Evolutionary conservation across 2,113 vertebrate genomes (phyloP), one percentile per base, ranked within the genome.

Genomic region (Lota lota): DNA sequence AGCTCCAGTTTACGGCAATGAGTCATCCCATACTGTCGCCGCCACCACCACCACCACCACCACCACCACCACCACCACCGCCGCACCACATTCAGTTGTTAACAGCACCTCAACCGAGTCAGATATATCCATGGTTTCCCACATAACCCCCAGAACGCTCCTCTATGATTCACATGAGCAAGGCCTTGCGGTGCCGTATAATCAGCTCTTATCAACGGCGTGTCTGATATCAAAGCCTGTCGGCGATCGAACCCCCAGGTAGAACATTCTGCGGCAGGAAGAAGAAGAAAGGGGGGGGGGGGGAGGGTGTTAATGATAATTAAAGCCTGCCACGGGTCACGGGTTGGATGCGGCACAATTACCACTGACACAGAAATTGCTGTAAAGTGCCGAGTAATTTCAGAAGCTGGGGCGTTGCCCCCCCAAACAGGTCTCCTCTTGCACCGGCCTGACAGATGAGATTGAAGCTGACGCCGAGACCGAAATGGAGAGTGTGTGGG

Each of bases 351-450:
- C 79, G 77, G 77, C 79, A 83, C 75, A 64, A 87, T 90, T 85
- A 89, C 82, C 78, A 88, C 87, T 91, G 91, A 92, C 89, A 91
- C 79, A 84, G 86, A 91, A 93, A 93, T 93, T 93, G 88, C 90
- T 79, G 83, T 72, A 70, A 82, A 87, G 83, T 75, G 74, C 67
- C 75, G 76, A 90, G 91, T 90, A 92, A 92, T 92, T 93, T 91
- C 82, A 91, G 86, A 87, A 68, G 82, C 77, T 80, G 40, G 72
- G 79, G 85, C 82, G 57, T 83, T 79, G 78, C 84, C 71, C 73
- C 85, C 82, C 67, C 74, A 79, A 86, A 86, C 88, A 89, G 82
- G 88, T 88, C 89, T 85, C 78, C 81, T 88, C 86, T 88, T 91
- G 85, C 83, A 70, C 70, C 63, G 40, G 81, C 72, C 78, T 84